Evolutionary conservation across 2,113 vertebrate species (phyloP), one percentile per base, ranked within the genome.

Genomic region (Rhadina sibilatrix): DNA sequence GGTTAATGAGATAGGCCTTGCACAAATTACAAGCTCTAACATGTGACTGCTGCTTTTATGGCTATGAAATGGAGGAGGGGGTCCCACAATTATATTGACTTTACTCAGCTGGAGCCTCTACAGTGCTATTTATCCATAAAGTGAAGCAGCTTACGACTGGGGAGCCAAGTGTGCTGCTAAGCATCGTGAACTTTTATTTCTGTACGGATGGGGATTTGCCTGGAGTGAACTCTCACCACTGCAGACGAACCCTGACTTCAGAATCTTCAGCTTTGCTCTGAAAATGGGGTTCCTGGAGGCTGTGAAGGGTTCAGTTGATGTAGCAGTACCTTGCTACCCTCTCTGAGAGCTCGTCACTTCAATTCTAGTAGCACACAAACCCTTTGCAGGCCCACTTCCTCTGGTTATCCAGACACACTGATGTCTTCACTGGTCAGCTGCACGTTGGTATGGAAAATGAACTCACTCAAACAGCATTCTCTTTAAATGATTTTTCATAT

Each of bases 251-350:
- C 50, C 20, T 54, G 30, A 56, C 30, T 64, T 44, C 30, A 27
- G 59, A 49, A 27, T 37, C 71, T 44, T 77, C n/a, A 46, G 54
- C 15, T 83, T 77, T 83, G 25, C 25, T 70, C 31, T 53, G 42
- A 59, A 61, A 10, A 14, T 40, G 54, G 17, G n/a, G 31, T 10
- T n/a, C 15, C 37, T 38, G 30, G 31, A 74, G 37, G 7, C 22
- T 72, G 33, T 24, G n/a, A 42, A 50, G 37, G 24, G 30, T 53
- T 61, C 17, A 30, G n/a, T 0, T 24, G 21, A 16, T 35, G 16
- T 0, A 65, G 47, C 9, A 38, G 12, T 21, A 38, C 1, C 0
- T 2, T 53, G 20, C 44, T 56, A 24, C 24, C 1, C 0, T 35
- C 53, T 47, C 20, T 63, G 37, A 59, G 35, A 30, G 30, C 18